These are phyloP conservation scores for Phrynocephalus guinanensis DNA, from an alignment of 2,797 vertebrate species.

Conservation along the genomic window DNA sequence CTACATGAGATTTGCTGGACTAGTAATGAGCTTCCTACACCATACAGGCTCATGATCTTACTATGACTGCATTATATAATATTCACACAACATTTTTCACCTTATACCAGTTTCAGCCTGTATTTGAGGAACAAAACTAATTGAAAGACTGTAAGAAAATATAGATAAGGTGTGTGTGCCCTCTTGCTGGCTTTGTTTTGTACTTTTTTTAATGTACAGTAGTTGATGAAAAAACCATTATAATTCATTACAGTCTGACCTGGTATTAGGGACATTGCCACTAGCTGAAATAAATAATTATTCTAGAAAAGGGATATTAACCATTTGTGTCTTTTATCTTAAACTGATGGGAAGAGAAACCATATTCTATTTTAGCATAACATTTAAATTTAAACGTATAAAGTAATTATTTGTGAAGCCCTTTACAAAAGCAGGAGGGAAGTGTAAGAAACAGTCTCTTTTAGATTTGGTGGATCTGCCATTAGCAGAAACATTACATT, in stretches of 20 bases:
- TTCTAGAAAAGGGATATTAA: slow-evolving; percentile 46
- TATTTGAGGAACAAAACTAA: slow-evolving; percentile 25
- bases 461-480: slow-evolving; percentile 29
- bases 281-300: slow-evolving; percentile 35
- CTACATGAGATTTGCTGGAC: neutral
- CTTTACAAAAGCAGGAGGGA: slow-evolving; percentile 55
- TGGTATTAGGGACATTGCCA: neutral
- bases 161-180: too few relatives aligned
- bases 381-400: slow-evolving; percentile 16
- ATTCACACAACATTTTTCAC: slow-evolving; percentile 19
- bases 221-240: neutral
- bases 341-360: slow-evolving; percentile 51
- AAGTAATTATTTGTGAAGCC: slow-evolving; percentile 46
- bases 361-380: slow-evolving; percentile 27
- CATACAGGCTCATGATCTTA: neutral
- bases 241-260: neutral
- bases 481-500: slow-evolving; percentile 52
- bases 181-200: neutral
- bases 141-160: neutral
- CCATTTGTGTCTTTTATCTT: slow-evolving; percentile 42
- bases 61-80: neutral
- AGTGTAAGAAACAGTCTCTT: slow-evolving; percentile 50
- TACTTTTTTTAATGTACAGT: too few relatives aligned
- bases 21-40: slow-evolving; percentile 14
- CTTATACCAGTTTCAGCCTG: slow-evolving; percentile 39